Evolutionary conservation across 2,888 invertebrate genomes (phyloP).

Genomic region (Ophonus ardosiacus): DNA sequence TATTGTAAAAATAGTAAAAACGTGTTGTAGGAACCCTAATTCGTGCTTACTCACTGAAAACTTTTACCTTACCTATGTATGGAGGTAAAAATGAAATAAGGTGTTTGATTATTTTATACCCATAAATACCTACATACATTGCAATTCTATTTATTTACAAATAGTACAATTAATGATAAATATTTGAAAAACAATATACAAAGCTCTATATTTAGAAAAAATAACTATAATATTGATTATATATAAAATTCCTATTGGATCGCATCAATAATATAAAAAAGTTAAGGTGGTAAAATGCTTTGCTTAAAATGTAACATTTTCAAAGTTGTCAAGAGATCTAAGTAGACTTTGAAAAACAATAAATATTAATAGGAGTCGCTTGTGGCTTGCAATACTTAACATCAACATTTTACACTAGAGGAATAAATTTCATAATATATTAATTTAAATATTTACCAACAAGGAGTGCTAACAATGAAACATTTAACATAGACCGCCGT

Average conservation of each 20-base stretch:
- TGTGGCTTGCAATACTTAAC: conserved; percentile 50
- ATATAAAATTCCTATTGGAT: conserved; percentile 47
- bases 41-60: too few relatives aligned
- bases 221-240: conserved; percentile 23
- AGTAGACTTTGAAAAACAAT: conserved; percentile 36
- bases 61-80: too few relatives aligned
- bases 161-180: conserved; percentile 57
- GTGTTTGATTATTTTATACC: too few relatives aligned
- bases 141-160: conserved; percentile 57
- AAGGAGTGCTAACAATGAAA: conserved; percentile 49
- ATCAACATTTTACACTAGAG: conserved; percentile 54
- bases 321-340: conserved; percentile 11
- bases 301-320: conserved; percentile 17
- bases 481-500: conserved; percentile 66
- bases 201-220: conserved; percentile 55
- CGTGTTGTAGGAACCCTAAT: too few relatives aligned
- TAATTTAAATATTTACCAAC: conserved; percentile 49
- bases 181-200: conserved; percentile 56
- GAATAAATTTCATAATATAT: conserved; percentile 59
- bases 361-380: conserved; percentile 30
- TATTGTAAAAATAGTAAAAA: too few relatives aligned
- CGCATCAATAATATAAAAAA: conserved; percentile 53
- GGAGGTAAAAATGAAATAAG: too few relatives aligned
- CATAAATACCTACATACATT: conserved; percentile 17
- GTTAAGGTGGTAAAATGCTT: conserved; percentile 12